Percentiles rank a stretch among this genome's conserved stretches.
Evolutionary conservation across 2,888 invertebrate genomes (phyloP).

Genomic region (Parnassius apollo): DNA sequence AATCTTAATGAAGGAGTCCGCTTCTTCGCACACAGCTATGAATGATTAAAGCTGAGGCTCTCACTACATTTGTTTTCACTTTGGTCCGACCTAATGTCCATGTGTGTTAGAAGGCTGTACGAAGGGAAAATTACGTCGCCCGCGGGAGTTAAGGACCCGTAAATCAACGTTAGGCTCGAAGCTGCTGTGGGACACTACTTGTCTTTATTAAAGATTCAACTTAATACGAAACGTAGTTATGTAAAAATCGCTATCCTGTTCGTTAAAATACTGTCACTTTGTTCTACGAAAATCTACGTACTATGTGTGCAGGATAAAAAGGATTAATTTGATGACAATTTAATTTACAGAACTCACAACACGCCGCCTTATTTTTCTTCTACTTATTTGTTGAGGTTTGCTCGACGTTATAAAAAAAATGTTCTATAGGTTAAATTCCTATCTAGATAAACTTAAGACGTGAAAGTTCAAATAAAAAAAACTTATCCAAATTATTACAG

Average conservation of each 20-base stretch:
- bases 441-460: no score
- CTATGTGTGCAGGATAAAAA: no score
- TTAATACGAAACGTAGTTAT: slow-evolving; percentile 1
- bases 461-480: no score
- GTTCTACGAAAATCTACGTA: no score
- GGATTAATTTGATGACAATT: no score
- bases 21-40: slow-evolving; percentile 55
- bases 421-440: no score
- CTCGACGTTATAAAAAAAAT: no score
- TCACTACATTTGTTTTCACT: slow-evolving; percentile 74
- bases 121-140: slow-evolving; percentile 21
- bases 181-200: slow-evolving; percentile 8
- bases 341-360: no score
- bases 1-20: slow-evolving; percentile 49
- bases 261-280: not conserved
- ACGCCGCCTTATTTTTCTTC: no score
- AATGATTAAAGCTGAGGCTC: slow-evolving; percentile 66
- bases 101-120: slow-evolving; percentile 11
- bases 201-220: slow-evolving; percentile 17
- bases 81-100: slow-evolving; percentile 53
- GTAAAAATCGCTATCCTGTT: not conserved
- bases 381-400: no score
- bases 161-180: slow-evolving; percentile 25
- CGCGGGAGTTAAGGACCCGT: slow-evolving; percentile 18
- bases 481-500: no score